Base-by-base conservation (phyloP, 2,797 vertebrate species). In the Schizopygopsis malacanthus region DNA sequence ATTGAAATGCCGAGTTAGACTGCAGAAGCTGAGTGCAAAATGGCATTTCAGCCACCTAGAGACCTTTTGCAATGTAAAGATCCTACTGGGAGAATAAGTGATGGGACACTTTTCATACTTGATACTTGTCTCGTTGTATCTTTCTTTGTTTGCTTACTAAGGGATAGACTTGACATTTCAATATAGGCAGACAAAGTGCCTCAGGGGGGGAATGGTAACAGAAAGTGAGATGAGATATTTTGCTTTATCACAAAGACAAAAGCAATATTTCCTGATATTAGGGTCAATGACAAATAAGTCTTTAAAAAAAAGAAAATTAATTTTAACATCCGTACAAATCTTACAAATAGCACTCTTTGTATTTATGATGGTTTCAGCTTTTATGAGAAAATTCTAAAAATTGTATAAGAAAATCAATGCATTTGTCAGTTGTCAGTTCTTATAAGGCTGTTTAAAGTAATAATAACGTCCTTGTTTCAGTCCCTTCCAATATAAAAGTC, bases 141-240 rank as follows among this genome's bases (percentile, higher is more conserved):
- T 92, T 70, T 50, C 61, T 76, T 94, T 94, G 91, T 94, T 93
- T 95, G 91, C 92, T 93, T 92, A 90, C 93, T 93, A 91, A 91
- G 92, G 91, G 91, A 92, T 88, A 90, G 91, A 85, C 82, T 87
- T 92, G 93, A 93, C 93, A 92, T 92, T 93, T 90, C 89, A 90
- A 93, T 93, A 93, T 89, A 91, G 90, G 90, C 90, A 92, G 92
- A 93, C 90, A 92, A 93, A 93, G 91, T 90, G 88, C 92, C 92
- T 90, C 69, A 16, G 89, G 89, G 86, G 87, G 84, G 86, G 25
- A 87, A 89, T 84, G 75, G 89, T 87, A 92, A 89, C 89, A 92
- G 91, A 92, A 92, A 93, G 92, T 90, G 86, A 69, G 63, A 72
- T 89, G 85, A 93, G 89, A 92, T 92, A 92, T 91, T 92, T 88